Evolutionary conservation across 23 tunicate genomes (phyloP), one percentile per base, ranked within the genome.

Genomic region (Diplosoma virens): DNA sequence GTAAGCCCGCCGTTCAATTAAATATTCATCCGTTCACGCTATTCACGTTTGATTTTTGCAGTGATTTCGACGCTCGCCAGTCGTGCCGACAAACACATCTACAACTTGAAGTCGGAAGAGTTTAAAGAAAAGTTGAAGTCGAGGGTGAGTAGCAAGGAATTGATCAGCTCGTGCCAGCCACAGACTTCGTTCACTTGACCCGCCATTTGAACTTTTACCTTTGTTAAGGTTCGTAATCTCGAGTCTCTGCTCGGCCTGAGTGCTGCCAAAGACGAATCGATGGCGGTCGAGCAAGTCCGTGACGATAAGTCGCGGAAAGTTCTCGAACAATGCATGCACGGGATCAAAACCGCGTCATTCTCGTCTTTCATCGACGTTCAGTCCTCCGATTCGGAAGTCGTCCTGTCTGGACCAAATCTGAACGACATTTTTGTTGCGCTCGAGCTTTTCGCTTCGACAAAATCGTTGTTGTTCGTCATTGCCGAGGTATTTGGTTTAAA

Each of bases 211-310:
- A 20, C 24, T 23, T 11, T 20, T 23, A 11, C 20, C 30, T 7
- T 63, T 61, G 34, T 29, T 29, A 4, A 67, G 74, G 52, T 36
- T 21, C 74, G 27, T 23, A 36, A 47, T 25, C 28, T 72, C 9
- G 78, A 72, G 26, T 4, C 14, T 6, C 33, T 72, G 32, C 60
- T 72, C 61, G 78, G 78, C 3, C 48, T 60, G 78, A 4, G 5
- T 72, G n/a, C 6, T 14, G 7, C 16, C 21, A 7, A 58, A n/a
- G 75, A n/a, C 5, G 75, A 41, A 68, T 33, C 26, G 23, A 36
- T 9, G 5, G 16, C 37, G 75, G 75, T 34, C 3, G 75, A 14
- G 25, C 24, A 67, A 67, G 3, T 6, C 9, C 20, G 52, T 2
- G 22, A 56, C 18, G 22, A 18, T 56, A 5, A 23, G 64, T 56